Conservation (phyloP, 2,797 vertebrate species). For the Champsocephalus esox region DNA sequence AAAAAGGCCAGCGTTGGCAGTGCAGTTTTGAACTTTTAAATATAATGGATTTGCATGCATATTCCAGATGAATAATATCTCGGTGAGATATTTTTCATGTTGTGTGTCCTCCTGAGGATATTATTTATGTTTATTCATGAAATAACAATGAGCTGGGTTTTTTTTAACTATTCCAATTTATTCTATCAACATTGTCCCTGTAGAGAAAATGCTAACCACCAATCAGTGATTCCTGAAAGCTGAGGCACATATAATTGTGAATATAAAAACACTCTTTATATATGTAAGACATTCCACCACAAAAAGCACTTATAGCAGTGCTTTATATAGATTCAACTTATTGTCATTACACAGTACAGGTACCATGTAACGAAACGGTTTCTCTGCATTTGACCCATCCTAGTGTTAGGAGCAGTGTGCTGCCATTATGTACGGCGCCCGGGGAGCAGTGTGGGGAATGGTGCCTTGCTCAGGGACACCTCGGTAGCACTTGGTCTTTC, state of each 20-base stretch:
- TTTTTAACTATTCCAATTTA: constrained; percentile 79
- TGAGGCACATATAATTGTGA: constrained; percentile 60
- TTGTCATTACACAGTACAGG: too few species aligned
- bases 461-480: too few species aligned
- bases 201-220: constrained; percentile 62
- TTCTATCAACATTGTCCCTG: constrained; percentile 78
- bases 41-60: constrained; percentile 73
- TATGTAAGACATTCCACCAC: constrained; percentile 52
- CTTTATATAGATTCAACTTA: constrained; percentile 34
- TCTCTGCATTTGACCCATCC: too few species aligned
- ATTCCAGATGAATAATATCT: constrained; percentile 70
- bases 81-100: constrained; percentile 68
- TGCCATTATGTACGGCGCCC: too few species aligned
- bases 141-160: constrained; percentile 74
- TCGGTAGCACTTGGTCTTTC: too few species aligned
- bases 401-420: too few species aligned
- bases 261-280: constrained; percentile 43
- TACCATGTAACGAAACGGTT: too few species aligned
- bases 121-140: constrained; percentile 84
- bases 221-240: constrained; percentile 73
- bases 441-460: too few species aligned
- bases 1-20: constrained; percentile 56
- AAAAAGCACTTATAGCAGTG: constrained; percentile 44
- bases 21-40: constrained; percentile 68
- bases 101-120: constrained; percentile 66